Conservation (phyloP, 2,797 vertebrate genomes). For the Orestias chungarensis region DNA sequence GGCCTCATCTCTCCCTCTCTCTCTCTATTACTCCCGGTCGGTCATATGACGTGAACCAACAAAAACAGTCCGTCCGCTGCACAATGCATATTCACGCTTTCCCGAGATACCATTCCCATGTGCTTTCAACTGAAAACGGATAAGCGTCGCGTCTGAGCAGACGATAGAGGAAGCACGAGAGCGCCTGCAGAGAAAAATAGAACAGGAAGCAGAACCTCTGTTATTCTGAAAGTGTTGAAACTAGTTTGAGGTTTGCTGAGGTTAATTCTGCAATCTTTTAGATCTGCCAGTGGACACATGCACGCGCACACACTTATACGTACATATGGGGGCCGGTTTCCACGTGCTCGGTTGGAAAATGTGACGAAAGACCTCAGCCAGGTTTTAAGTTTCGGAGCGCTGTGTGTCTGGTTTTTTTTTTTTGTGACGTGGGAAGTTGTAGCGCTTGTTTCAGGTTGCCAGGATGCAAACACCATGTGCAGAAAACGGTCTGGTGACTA, state of each 20-base stretch:
- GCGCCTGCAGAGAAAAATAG: slow-evolving; percentile 8
- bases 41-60: slow-evolving; percentile 72
- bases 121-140: slow-evolving; percentile 4
- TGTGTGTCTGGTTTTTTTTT: slow-evolving; percentile 4
- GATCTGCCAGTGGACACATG: slow-evolving; percentile 52
- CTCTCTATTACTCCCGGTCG: slow-evolving; percentile 14
- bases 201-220: slow-evolving; percentile 44
- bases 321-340: slow-evolving; percentile 10
- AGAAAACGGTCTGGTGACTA: too few relatives aligned
- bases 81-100: slow-evolving; percentile 47
- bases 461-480: neutral
- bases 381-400: slow-evolving; percentile 39
- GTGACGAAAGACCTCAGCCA: slow-evolving; percentile 37
- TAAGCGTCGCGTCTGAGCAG: slow-evolving; percentile 1
- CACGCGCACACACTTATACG: slow-evolving; percentile 3
- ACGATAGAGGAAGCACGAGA: neutral
- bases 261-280: slow-evolving; percentile 49
- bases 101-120: slow-evolving; percentile 17
- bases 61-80: slow-evolving; percentile 43
- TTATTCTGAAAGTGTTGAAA: slow-evolving; percentile 51
- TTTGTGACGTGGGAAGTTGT: slow-evolving; percentile 4
- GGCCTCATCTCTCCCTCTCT: slow-evolving; percentile 16
- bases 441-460: neutral
- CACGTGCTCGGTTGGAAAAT: slow-evolving; percentile 56
- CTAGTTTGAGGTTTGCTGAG: slow-evolving; percentile 25